Conservation (phyloP, 2,888 invertebrate species). For the Idaea straminata region DNA sequence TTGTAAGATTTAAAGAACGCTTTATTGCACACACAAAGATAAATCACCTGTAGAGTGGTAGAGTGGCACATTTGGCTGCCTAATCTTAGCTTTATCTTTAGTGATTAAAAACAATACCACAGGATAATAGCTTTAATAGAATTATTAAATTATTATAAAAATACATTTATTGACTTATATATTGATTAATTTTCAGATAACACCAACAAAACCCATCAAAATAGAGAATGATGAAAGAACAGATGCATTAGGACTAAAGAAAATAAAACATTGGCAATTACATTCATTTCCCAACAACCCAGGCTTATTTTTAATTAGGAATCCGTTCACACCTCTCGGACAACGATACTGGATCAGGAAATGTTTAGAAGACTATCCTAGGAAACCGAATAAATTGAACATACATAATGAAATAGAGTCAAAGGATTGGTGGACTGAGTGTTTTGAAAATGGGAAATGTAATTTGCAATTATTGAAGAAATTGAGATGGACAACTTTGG, state of each 20-base stretch:
- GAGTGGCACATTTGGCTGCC: no score
- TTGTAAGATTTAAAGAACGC: no score
- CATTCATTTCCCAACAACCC: conserved; percentile 81
- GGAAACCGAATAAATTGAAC: conserved; percentile 85
- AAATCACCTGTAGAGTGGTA: no score
- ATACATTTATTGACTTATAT: not conserved
- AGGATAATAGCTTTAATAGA: no score
- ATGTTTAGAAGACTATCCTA: conserved; percentile 88
- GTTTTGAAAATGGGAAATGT: conserved; percentile 63
- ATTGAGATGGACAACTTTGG: conserved; percentile 96
- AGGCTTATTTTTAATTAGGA: conserved; percentile 89
- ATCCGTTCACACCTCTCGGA: conserved; percentile 89
- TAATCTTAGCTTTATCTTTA: no score
- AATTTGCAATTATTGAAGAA: conserved; percentile 62
- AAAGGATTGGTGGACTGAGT: conserved; percentile 84
- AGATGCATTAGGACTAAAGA: conserved; percentile 48
- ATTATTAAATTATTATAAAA: no score
- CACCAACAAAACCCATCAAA: conserved; percentile 7
- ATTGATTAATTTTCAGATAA: conserved; percentile 30
- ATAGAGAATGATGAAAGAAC: conserved; percentile 41
- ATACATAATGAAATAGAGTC: conserved; percentile 75
- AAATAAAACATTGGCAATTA: conserved; percentile 79
- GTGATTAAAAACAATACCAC: no score
- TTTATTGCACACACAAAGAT: no score
- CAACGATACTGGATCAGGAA: conserved; percentile 91